Conservation (phyloP, 2,797 vertebrate species). For the Botia kubotai region DNA sequence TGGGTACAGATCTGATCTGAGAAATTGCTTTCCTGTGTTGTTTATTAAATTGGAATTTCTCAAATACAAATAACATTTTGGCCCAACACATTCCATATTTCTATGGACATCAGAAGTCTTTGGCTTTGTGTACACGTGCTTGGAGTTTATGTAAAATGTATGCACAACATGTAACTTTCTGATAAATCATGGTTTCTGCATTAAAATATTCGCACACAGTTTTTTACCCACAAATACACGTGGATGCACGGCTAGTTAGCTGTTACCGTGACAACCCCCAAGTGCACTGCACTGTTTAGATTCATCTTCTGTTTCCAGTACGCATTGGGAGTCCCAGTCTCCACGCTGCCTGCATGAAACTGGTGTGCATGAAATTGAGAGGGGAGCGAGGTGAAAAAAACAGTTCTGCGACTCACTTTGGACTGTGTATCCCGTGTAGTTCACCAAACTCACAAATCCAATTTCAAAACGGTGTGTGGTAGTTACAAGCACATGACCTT, state of each 20-base stretch:
- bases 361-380: slow-evolving; percentile 57
- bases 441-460: slow-evolving; percentile 56
- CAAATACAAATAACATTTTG: no score
- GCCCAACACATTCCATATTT: no score
- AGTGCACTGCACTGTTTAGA: slow-evolving; percentile 40
- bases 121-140: background rate
- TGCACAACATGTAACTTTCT: no score
- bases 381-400: background rate
- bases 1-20: no score
- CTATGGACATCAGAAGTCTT: background rate
- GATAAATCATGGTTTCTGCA: background rate
- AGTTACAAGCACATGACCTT: slow-evolving; percentile 57
- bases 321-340: slow-evolving; percentile 39
- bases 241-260: background rate
- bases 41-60: background rate
- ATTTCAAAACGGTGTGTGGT: slow-evolving; percentile 52
- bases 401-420: slow-evolving; percentile 35
- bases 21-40: no score
- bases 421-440: slow-evolving; percentile 49
- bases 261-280: slow-evolving; percentile 22
- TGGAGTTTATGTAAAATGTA: background rate
- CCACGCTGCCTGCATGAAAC: slow-evolving; percentile 40
- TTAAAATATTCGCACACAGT: background rate
- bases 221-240: background rate
- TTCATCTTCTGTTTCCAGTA: slow-evolving; percentile 47